Base-by-base conservation (phyloP, 2,888 invertebrate genomes). In the Nymphalis urticae region DNA sequence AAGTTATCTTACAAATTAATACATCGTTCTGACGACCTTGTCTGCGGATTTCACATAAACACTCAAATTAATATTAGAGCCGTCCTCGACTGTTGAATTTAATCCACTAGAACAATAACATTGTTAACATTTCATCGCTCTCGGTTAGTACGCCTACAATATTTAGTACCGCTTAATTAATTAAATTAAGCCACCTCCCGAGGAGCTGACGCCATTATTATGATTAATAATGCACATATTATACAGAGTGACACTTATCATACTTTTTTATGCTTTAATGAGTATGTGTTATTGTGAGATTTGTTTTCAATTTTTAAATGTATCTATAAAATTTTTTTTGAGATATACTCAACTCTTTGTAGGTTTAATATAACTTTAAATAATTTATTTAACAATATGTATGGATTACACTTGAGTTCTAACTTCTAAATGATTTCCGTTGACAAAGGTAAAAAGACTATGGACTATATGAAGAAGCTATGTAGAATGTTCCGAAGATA, bases 21-120 rank as follows among this genome's bases (percentile, higher is more conserved):
- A 83, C 80, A 82, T 84, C 81, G 79, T 80, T 80, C 79, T 78
- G 78, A 79, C 82, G 82, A 84, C 83, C 84, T 85, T 81, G 83
- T 81, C 82, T 81, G 78, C 78, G 83, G 83, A 83, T 88, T 85
- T 82, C 80, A 80, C 79, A 82, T 81, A 85, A 87, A 87, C 85
- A 85, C 86, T 85, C 82, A 85, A 87, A 88, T 89, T 85, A 88
- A 88, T 87, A 86, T 87, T 80, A 83, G 81, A 83, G 80, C 80
- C 81, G 85, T 82, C 80, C 81, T 80, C 76, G 10, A 79, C 77
- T 82, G 81, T 80, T 79, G 82, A 85, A 87, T 88, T 87, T 82
- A 90, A 90, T 90, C 86, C 84, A 83, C 83, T 84, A 85, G 81
- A 87, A 88, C 86, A 88, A 87, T 89, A 89, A 87, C 86, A 87